Percentiles rank a stretch among this genome's conserved stretches.
Evolutionary conservation across 2,113 vertebrate genomes (phyloP).

Genomic region (Mungos mungo): DNA sequence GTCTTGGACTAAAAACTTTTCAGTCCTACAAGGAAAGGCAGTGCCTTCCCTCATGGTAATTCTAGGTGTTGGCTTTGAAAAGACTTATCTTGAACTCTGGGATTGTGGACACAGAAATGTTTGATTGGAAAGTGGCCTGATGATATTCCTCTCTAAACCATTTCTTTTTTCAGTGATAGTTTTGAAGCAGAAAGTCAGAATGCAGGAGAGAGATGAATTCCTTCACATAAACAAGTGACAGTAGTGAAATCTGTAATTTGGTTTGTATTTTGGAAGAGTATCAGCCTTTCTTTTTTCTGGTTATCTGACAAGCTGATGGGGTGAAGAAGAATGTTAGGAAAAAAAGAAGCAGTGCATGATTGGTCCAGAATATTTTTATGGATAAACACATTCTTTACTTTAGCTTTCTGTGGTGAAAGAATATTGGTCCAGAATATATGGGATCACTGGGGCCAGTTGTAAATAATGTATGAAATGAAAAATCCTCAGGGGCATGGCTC

Average conservation of each 20-base stretch:
- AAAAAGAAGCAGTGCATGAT: background rate
- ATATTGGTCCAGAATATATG: background rate
- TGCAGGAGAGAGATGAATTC: background rate
- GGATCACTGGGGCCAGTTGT: slow-evolving; percentile 15
- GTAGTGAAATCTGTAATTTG: slow-evolving; percentile 21
- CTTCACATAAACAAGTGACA: background rate
- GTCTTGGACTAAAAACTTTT: background rate
- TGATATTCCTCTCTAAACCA: background rate
- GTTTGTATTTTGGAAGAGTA: background rate
- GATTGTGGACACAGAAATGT: background rate
- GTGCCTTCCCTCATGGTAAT: background rate
- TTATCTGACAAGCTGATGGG: background rate
- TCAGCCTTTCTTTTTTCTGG: background rate
- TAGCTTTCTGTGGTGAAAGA: slow-evolving; percentile 47
- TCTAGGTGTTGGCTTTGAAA: background rate
- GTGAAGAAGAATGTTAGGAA: background rate
- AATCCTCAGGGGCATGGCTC: slow-evolving; percentile 34
- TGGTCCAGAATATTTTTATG: background rate
- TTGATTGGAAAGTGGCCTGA: background rate
- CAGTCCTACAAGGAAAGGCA: background rate
- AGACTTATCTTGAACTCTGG: background rate
- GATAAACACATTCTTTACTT: slow-evolving; percentile 38
- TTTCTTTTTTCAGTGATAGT: background rate
- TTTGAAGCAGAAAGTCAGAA: slow-evolving; percentile 35
- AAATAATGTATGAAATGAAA: slow-evolving; percentile 73